Evolutionary conservation across 2,888 invertebrate species (phyloP).

Genomic region (Phengaris arion): DNA sequence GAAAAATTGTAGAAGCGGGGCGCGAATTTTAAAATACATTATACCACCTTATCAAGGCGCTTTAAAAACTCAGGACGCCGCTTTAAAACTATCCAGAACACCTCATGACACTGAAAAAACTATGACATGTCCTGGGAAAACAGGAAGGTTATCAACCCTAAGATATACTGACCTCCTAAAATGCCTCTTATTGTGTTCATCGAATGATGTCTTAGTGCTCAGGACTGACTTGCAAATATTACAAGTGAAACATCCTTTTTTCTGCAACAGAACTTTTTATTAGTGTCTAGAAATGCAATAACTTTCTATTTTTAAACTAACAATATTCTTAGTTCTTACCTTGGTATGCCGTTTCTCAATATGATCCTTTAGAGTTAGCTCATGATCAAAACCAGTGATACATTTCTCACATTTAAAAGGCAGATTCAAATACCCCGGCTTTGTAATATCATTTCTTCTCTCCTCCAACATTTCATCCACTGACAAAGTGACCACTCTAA

Average conservation of each 20-base stretch:
- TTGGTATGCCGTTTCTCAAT: slow-evolving; percentile 53
- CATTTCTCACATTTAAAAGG: slow-evolving; percentile 61
- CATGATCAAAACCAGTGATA: slow-evolving; percentile 61
- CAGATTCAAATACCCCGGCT: slow-evolving; percentile 52
- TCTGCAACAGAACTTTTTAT: slow-evolving; percentile 47
- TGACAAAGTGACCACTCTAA: slow-evolving; percentile 48
- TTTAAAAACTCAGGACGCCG: no score
- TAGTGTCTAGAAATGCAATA: neutral
- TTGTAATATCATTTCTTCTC: slow-evolving; percentile 48
- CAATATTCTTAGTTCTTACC: slow-evolving; percentile 44
- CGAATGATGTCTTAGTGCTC: slow-evolving; percentile 49
- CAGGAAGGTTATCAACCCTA: no score
- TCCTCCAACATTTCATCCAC: slow-evolving; percentile 52
- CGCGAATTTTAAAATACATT: no score
- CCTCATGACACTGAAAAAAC: no score
- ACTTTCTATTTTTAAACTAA: neutral
- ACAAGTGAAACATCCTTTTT: slow-evolving; percentile 48
- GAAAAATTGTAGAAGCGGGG: no score
- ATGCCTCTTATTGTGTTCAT: slow-evolving; percentile 59
- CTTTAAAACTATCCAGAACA: no score
- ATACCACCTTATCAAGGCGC: no score
- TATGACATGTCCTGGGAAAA: no score
- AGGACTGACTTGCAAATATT: slow-evolving; percentile 59
- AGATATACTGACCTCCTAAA: slow-evolving; percentile 49
- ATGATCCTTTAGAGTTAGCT: slow-evolving; percentile 54